Conservation (phyloP, 2,113 vertebrate genomes). For the Ictalurus punctatus region DNA sequence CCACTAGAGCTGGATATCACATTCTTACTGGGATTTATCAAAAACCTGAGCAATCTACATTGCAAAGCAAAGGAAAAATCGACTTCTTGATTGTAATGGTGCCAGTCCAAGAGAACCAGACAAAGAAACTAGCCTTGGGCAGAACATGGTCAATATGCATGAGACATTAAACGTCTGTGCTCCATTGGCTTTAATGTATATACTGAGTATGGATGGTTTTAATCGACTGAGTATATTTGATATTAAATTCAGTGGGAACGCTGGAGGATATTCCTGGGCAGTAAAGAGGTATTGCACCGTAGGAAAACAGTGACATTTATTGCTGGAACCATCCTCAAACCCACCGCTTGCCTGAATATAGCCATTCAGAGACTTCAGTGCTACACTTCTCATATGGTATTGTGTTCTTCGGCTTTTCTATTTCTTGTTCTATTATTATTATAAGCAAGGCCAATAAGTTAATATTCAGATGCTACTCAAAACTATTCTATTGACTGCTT, state of each 20-base stretch:
- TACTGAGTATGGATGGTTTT: conserved; percentile 34
- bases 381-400: neutral
- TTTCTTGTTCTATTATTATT: neutral
- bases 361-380: neutral
- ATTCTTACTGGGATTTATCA: neutral
- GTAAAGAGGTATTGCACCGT: neutral
- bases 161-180: conserved; percentile 34
- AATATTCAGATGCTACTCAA: neutral
- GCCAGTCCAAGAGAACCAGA: neutral
- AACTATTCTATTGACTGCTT: neutral
- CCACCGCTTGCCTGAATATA: conserved; percentile 28
- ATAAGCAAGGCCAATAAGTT: too few relatives aligned
- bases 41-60: neutral
- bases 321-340: conserved; percentile 6
- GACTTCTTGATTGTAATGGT: neutral
- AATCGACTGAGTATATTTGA: conserved; percentile 22
- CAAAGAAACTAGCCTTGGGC: conserved; percentile 18
- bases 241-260: conserved; percentile 24
- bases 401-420: neutral
- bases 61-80: neutral
- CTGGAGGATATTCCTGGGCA: conserved; percentile 22
- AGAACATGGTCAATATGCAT: conserved; percentile 41
- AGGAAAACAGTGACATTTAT: conserved; percentile 20
- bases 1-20: neutral
- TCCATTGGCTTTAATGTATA: conserved; percentile 22